These are phyloP conservation scores for Phortica magna DNA, from an alignment of 2,888 invertebrate species.

Conservation along the genomic window DNA sequence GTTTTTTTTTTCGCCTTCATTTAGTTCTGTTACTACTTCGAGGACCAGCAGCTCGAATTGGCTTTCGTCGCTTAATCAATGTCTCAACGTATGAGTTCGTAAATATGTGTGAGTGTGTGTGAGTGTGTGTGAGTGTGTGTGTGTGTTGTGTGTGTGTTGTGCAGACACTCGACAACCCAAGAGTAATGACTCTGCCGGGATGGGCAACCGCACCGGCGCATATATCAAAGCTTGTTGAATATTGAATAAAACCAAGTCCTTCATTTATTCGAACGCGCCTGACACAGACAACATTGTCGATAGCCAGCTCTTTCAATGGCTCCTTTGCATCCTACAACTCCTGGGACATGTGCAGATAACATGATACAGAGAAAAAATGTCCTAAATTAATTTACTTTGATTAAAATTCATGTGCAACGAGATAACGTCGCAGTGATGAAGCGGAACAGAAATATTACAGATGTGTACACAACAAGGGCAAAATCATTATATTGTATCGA, in stretches of 20 bases:
- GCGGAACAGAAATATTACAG: neutral
- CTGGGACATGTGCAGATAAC: slow-evolving; percentile 1
- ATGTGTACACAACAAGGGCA: too few species aligned
- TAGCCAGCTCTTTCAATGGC: slow-evolving; percentile 11
- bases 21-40: neutral
- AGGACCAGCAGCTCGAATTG: neutral
- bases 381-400: slow-evolving; percentile 64
- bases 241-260: slow-evolving; percentile 44
- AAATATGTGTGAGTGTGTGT: slow-evolving; percentile 14
- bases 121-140: slow-evolving; percentile 30
- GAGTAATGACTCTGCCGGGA: slow-evolving; percentile 28
- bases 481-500: too few species aligned
- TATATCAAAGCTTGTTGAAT: slow-evolving; percentile 39
- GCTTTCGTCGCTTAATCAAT: slow-evolving; percentile 29
- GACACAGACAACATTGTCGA: slow-evolving; percentile 6
- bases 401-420: slow-evolving; percentile 56
- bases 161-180: slow-evolving; percentile 15
- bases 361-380: slow-evolving; percentile 41
- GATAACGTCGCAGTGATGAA: slow-evolving; percentile 21
- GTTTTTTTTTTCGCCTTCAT: neutral
- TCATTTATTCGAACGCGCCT: neutral
- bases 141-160: slow-evolving; percentile 26
- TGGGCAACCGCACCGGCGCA: slow-evolving; percentile 31
- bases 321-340: slow-evolving; percentile 13
- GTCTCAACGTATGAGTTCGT: neutral